Base-by-base conservation (phyloP, 2,797 vertebrate species). In the Tangara arthus region DNA sequence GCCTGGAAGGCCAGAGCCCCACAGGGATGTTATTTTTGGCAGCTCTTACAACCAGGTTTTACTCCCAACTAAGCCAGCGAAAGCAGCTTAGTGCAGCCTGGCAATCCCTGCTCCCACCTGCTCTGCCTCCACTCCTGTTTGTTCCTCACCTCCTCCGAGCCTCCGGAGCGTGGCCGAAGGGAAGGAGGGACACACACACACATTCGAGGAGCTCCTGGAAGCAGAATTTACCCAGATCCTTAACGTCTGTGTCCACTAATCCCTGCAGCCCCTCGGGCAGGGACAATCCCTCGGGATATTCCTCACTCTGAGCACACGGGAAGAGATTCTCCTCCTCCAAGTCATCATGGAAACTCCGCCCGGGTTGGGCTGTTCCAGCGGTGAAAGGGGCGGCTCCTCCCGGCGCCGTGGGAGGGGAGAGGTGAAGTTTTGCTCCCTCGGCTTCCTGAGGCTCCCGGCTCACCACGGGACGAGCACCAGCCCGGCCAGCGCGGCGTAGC, bases 391-490 rank as follows among this genome's bases (percentile, higher is more conserved):
- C 17, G 20, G 85, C 85, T 52, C 59, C n/a, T 80, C 59, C 60
- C 37, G 22, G 8, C 1, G 75, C 65, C 14, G 4, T 9, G 71
- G 46, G 53, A 76, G 72, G 34, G 27, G 26, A 63, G 32, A 35
- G 64, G 6, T 0, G 37, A 37, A 2, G 8, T 19, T 23, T 9
- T 0, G 50, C 61, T 61, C 23, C 53, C 72, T 34, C 0, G 0
- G 21, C 60, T 50, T 20, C 19, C 75, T 30, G 1, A 17, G 3
- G 6, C 35, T 46, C 63, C 68, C 2, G 0, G 0, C 11, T 99
- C 98, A 99, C 98, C 99, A 99, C 87, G 98, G 99, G 95, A 99
- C 97, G 82, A 99, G 98, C 72, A 98, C 97, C 39, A 99, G 98
- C 4, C 93, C 98, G 0, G 99, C 99, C 61, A 99, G 98, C 14